Conservation (phyloP, 1,140 invertebrate species). For the Megalonaias nervosa region DNA sequence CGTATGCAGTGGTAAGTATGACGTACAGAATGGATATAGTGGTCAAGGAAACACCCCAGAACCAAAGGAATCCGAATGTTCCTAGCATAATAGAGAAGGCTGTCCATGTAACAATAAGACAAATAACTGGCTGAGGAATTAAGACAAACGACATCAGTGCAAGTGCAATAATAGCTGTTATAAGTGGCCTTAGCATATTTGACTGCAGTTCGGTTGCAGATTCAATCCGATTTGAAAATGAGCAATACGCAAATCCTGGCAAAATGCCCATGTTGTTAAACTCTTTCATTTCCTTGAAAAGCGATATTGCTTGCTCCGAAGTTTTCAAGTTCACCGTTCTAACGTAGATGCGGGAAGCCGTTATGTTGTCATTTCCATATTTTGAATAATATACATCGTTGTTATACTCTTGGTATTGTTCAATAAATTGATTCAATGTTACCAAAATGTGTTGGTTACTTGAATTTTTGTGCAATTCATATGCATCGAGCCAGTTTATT, state of each 20-base stretch:
- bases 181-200: conserved; percentile 10
- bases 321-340: conserved; percentile 15
- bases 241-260: conserved; percentile 10
- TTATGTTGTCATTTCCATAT: conserved; percentile 9
- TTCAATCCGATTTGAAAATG: conserved; percentile 8
- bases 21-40: conserved; percentile 11
- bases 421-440: background rate
- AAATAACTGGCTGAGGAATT: conserved; percentile 4
- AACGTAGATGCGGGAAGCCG: conserved; percentile 14
- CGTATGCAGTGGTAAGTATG: conserved; percentile 5
- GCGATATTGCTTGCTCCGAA: background rate
- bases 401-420: background rate
- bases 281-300: background rate
- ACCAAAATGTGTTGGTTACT: background rate
- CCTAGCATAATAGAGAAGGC: conserved; percentile 14
- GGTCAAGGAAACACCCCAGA: conserved; percentile 12
- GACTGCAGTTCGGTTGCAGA: conserved; percentile 14
- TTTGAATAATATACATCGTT: conserved; percentile 1
- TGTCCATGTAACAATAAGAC: background rate
- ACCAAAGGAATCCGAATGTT: conserved; percentile 11
- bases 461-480: background rate
- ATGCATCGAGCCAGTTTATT: conserved; percentile 12
- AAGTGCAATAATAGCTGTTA: conserved; percentile 3
- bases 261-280: background rate
- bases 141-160: background rate